phyloP scores from a whole-genome alignment of 2,113 vertebrate genomes.

The Haemorhous mexicanus region DNA sequence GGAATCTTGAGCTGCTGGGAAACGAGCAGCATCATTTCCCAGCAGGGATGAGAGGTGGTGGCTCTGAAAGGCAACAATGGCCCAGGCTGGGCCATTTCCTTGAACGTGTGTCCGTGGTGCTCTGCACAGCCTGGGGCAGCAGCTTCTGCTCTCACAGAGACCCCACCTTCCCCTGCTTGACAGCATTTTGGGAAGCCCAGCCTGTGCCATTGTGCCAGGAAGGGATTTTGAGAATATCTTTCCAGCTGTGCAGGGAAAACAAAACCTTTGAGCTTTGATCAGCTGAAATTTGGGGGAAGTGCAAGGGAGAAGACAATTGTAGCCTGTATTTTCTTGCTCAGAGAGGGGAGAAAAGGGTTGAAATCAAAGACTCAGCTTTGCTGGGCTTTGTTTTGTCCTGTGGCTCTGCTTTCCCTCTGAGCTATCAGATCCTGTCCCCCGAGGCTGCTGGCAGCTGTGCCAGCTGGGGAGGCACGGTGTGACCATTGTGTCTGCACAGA shows the following conservation, averaged over 20 bases:
- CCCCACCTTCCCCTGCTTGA: not conserved
- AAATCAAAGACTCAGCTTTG: not conserved
- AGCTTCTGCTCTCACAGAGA: not conserved
- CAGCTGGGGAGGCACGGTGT: not conserved
- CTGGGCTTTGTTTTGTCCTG: constrained; percentile 12
- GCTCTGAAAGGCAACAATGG: not conserved
- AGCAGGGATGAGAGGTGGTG: not conserved
- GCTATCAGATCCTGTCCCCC: not conserved
- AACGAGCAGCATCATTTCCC: not conserved
- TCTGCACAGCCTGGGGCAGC: not conserved
- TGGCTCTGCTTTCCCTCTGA: not conserved
- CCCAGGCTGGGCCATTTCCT: not conserved
- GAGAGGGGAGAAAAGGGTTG: not conserved
- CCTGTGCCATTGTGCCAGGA: not conserved
- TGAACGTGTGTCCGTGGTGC: accelerated
- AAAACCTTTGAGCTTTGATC: not conserved
- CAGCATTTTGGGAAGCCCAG: not conserved
- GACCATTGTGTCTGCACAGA: not conserved
- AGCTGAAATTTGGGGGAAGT: accelerated
- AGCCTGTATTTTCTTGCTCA: not conserved
- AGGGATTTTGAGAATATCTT: not conserved
- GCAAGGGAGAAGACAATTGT: not conserved
- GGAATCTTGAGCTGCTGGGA: not conserved
- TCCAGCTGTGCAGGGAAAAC: not conserved
- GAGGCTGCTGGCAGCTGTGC: not conserved